Conservation (phyloP, 2,888 invertebrate species). For the Epinotia nisella region DNA sequence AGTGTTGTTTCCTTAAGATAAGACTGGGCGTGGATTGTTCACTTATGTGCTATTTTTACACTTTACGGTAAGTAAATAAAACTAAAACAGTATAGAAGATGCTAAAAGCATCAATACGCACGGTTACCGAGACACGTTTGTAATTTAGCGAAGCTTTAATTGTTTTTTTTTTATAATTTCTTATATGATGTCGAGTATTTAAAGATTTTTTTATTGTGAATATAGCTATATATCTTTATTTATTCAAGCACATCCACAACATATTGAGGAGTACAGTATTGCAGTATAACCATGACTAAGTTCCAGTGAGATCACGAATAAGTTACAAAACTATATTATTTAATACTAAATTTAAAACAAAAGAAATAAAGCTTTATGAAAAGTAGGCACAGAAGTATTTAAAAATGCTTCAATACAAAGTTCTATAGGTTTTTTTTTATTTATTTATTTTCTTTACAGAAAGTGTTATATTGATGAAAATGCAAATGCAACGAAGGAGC, state of each 20-base stretch:
- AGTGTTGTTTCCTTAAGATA: constrained; percentile 37
- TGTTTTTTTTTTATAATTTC: constrained; percentile 42
- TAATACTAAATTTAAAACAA: no score
- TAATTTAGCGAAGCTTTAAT: constrained; percentile 19
- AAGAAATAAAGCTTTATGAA: no score
- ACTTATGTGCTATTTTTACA: constrained; percentile 50
- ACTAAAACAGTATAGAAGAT: constrained; percentile 15
- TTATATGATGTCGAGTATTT: constrained; percentile 9
- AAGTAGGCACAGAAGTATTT: no score
- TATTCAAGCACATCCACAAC: no score
- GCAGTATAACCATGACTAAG: no score
- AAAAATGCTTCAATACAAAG: no score
- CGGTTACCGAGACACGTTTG: background rate
- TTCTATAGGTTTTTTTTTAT: constrained; percentile 4
- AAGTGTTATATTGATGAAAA: constrained; percentile 30
- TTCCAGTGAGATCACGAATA: no score
- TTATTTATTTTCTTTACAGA: constrained; percentile 35
- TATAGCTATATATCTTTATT: no score
- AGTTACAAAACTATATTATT: no score
- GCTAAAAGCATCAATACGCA: background rate
- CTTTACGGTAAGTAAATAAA: constrained; percentile 41
- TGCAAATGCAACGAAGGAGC: constrained; percentile 58
- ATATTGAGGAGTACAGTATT: no score
- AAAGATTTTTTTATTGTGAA: background rate
- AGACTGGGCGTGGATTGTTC: constrained; percentile 60